Conservation (phyloP, 2,797 vertebrate species). For the Enteromius afrohamiltoni region DNA sequence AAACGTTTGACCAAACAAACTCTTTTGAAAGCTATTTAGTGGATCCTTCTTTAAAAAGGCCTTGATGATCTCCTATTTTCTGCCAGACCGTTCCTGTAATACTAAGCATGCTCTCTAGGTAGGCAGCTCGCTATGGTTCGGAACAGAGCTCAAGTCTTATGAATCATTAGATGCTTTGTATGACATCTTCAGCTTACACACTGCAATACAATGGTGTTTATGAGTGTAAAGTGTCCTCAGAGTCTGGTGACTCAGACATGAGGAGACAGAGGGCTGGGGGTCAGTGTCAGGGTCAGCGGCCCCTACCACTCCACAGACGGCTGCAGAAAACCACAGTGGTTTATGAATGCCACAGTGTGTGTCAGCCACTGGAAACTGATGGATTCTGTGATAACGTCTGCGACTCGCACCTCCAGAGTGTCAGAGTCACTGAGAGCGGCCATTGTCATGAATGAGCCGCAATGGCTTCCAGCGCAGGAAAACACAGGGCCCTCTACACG, state of each 20-base stretch:
- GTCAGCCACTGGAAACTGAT: conserved; percentile 52
- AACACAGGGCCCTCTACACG: conserved; percentile 41
- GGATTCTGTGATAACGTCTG: conserved; percentile 53
- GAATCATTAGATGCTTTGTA: conserved; percentile 51
- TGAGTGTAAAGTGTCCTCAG: conserved; percentile 33
- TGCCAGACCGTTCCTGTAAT: not conserved
- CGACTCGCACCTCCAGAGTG: conserved; percentile 46
- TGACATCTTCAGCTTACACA: conserved; percentile 39
- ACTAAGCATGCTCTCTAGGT: not conserved
- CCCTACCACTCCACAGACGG: conserved; percentile 47
- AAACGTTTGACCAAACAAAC: not conserved
- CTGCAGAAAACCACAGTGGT: conserved; percentile 40
- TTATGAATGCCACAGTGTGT: conserved; percentile 58
- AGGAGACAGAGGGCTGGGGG: conserved; percentile 26
- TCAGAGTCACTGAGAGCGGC: conserved; percentile 47
- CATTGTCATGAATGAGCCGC: conserved; percentile 56
- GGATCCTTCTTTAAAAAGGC: not conserved
- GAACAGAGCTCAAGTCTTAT: not conserved
- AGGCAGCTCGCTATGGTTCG: not conserved
- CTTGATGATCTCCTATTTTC: not conserved
- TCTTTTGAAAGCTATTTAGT: not conserved
- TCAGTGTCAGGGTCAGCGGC: conserved; percentile 19
- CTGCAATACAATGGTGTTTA: not conserved
- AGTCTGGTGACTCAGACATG: conserved; percentile 48
- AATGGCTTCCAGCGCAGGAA: conserved; percentile 45